Base-by-base conservation (phyloP, 2,797 vertebrate species). In the Coreius guichenoti region DNA sequence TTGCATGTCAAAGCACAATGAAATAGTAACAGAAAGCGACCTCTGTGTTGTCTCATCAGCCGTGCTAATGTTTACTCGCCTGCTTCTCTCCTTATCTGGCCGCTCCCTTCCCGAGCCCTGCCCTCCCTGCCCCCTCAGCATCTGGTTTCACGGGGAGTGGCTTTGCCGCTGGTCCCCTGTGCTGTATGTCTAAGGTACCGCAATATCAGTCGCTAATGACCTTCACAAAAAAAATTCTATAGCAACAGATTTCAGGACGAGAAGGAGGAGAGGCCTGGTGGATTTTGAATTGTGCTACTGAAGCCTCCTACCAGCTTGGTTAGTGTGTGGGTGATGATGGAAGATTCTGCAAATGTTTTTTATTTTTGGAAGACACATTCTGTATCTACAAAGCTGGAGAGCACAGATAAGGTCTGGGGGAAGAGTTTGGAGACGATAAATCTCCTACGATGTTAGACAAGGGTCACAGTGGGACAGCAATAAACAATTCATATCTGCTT, bases 341-440 rank as follows among this genome's bases (percentile, higher is more conserved):
- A 51, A 33, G 78, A 68, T 49, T 21, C 58, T 33, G 78, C n/a
- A 80, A 31, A 47, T 47, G 58, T 39, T 72, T 14, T 21, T 74
- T 31, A 61, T 49, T 65, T 56, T 69, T 69, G 1, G 45, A 73
- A 33, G 76, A 75, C 47, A 33, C 72, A 12, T 54, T 80, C 45
- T 69, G 23, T 76, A 70, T 39, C 67, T 68, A 69, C 67, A 70
- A 70, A 81, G 82, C 86, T 87, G 86, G 78, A 39, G 47, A 73
- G 78, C 31, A 49, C 5, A 77, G 86, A 87, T 87, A 72, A 87
- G 72, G 86, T 87, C 78, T 84, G 78, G 69, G 39, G 51, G 54
- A 81, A 63, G 78, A 84, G n/a, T 76, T 70, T 45, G 26, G 86
- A 76, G 58, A 76, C 78, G 31, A 69, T 84, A 87, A 87, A 87